Conservation (phyloP, 2,888 invertebrate genomes). For the Sphinx pinastri region DNA sequence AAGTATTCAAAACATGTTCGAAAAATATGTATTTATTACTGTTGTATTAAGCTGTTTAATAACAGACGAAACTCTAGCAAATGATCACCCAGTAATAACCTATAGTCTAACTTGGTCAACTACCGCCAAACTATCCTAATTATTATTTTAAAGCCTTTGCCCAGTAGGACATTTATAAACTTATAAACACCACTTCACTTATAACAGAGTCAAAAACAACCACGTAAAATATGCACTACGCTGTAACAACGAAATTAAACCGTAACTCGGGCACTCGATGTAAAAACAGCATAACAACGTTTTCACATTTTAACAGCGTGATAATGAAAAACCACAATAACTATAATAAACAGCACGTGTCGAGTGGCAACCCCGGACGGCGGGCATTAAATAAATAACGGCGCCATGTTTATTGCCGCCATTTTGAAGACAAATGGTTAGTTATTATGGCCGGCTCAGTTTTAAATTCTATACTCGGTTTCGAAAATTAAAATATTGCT, state of each 20-base stretch:
- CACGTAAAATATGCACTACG: not conserved
- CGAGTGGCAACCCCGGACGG: constrained; percentile 74
- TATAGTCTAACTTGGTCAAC: too few relatives aligned
- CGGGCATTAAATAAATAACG: constrained; percentile 84
- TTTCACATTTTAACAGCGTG: constrained; percentile 50
- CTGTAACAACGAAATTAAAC: constrained; percentile 30
- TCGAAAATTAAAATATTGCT: constrained; percentile 83
- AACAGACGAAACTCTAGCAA: too few relatives aligned
- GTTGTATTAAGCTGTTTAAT: too few relatives aligned
- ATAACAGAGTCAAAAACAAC: not conserved
- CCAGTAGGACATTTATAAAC: not conserved
- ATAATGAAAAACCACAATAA: constrained; percentile 78
- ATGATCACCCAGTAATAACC: too few relatives aligned
- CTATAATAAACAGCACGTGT: constrained; percentile 78
- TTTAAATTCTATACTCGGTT: constrained; percentile 79
- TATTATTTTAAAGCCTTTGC: too few relatives aligned
- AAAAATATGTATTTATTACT: too few relatives aligned
- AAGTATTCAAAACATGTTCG: too few relatives aligned
- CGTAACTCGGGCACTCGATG: constrained; percentile 17
- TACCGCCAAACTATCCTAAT: too few relatives aligned
- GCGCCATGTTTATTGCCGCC: constrained; percentile 82
- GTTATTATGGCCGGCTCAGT: constrained; percentile 81
- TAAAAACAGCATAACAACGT: constrained; percentile 41
- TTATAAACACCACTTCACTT: not conserved
- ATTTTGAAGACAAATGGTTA: constrained; percentile 84